phyloP scores from a whole-genome alignment of 2,888 invertebrate genomes.

The Biston stratarius region DNA sequence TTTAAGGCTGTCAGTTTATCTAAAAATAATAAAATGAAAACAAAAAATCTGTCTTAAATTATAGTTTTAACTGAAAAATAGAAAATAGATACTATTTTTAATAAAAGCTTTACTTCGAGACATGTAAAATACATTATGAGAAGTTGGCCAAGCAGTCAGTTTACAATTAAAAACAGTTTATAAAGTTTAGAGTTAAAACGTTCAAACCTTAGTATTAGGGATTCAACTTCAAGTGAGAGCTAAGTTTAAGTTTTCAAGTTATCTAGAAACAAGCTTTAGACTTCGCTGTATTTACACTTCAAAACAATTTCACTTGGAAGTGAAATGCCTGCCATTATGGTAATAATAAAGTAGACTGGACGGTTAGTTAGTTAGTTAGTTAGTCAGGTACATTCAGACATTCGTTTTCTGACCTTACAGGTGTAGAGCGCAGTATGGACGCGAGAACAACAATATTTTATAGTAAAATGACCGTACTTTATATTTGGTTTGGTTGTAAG shows the following conservation, averaged over 20 bases:
- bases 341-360: background rate
- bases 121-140: no score
- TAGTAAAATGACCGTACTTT: background rate
- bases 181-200: background rate
- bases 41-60: no score
- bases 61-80: no score
- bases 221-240: background rate
- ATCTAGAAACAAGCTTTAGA: slow-evolving; percentile 2
- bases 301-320: background rate
- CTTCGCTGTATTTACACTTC: slow-evolving; percentile 4
- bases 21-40: no score
- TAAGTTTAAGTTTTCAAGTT: slow-evolving; percentile 4
- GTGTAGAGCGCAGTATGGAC: background rate
- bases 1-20: no score
- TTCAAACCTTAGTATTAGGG: background rate
- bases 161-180: background rate
- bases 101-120: no score
- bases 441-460: no score
- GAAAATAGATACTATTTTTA: no score
- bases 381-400: background rate
- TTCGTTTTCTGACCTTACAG: background rate
- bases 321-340: background rate
- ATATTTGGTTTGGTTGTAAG: no score
- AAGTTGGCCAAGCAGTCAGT: background rate
- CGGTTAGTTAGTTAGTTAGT: no score